Conservation (phyloP, 2,888 invertebrate genomes). For the Lumbricus terrestris region DNA sequence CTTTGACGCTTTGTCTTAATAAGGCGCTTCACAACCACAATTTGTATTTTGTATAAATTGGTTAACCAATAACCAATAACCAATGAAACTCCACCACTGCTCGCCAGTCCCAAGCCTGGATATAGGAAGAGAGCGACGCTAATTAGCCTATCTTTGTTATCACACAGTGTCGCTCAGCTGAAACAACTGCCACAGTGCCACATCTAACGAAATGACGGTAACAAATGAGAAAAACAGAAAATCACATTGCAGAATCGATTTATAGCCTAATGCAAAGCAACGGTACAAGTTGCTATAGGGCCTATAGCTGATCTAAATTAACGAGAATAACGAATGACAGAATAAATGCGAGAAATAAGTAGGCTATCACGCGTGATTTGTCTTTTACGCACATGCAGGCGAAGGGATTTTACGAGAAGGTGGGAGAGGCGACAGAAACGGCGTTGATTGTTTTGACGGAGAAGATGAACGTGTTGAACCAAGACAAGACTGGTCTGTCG, state of each 20-base stretch:
- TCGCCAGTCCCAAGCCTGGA: no score
- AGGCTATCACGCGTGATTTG: not conserved
- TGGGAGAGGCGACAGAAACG: slow-evolving; percentile 99
- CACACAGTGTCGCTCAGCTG: no score
- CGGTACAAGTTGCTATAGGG: no score
- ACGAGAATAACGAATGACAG: not conserved
- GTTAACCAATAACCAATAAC: not conserved
- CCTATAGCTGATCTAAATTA: not conserved
- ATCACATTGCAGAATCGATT: not conserved
- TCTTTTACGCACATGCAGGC: slow-evolving; percentile 63
- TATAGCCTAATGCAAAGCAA: not conserved
- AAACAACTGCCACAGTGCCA: no score
- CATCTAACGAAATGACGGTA: not conserved
- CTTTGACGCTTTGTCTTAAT: no score
- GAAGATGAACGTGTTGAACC: slow-evolving; percentile 93
- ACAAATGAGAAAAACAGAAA: not conserved
- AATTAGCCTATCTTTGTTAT: no score
- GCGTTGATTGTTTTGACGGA: slow-evolving; percentile 95
- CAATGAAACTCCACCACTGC: no score
- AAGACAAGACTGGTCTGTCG: slow-evolving; percentile 83
- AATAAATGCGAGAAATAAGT: not conserved
- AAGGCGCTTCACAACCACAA: no score
- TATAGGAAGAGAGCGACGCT: no score
- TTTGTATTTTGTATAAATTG: no score
- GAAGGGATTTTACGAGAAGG: slow-evolving; percentile 96